Evolutionary conservation across 2,797 vertebrate genomes (phyloP).

Genomic region (Spondyliosoma cantharus): DNA sequence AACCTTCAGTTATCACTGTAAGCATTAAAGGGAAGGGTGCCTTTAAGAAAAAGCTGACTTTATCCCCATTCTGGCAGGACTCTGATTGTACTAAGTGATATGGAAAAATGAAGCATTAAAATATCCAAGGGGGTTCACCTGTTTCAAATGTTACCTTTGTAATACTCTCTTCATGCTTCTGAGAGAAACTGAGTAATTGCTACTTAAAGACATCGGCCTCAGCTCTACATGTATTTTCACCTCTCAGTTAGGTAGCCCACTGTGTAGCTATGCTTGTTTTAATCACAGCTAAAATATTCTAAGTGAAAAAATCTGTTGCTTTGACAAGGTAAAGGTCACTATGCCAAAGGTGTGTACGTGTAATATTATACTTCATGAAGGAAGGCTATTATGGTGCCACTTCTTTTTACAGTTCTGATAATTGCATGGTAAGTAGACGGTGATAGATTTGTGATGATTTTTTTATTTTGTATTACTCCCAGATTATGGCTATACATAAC

Average conservation of each 20-base stretch:
- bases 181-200: background rate
- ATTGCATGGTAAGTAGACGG: no score
- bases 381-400: background rate
- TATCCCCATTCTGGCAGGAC: constrained; percentile 68
- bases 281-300: background rate
- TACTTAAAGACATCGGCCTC: background rate
- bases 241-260: background rate
- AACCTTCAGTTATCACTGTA: constrained; percentile 82
- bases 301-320: background rate
- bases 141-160: constrained; percentile 14
- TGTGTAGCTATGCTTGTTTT: background rate
- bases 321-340: background rate
- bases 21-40: constrained; percentile 75
- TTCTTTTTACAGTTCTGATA: no score
- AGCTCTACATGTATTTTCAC: background rate
- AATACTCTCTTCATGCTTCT: background rate
- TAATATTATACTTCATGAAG: background rate
- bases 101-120: constrained; percentile 65
- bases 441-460: no score
- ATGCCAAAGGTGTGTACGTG: background rate
- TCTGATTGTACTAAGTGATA: constrained; percentile 67
- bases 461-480: no score
- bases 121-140: constrained; percentile 44
- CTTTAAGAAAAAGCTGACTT: constrained; percentile 79
- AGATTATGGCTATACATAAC: no score